Percentiles rank a stretch among this genome's conserved stretches.
Evolutionary conservation across 2,888 invertebrate species (phyloP).

Genomic region (Athripsodes cinereus): DNA sequence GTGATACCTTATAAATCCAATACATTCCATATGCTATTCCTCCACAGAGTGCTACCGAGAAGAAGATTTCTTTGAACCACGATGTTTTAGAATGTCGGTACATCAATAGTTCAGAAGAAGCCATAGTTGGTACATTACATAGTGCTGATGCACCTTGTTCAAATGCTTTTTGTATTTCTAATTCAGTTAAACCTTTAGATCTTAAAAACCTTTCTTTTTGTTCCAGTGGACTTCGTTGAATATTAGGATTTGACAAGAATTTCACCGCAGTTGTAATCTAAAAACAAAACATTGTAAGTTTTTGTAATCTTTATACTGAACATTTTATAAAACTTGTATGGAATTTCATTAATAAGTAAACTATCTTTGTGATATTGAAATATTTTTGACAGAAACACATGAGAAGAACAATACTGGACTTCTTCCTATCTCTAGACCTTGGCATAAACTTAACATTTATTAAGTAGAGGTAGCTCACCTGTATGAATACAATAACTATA

Average conservation of each 20-base stretch:
- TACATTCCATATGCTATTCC: conserved; percentile 73
- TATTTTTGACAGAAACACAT: background rate
- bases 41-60: conserved; percentile 68
- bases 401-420: too few relatives aligned
- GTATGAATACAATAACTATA: too few relatives aligned
- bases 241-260: conserved; percentile 82
- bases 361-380: background rate
- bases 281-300: conserved; percentile 27
- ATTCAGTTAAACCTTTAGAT: conserved; percentile 69
- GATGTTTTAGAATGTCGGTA: conserved; percentile 39
- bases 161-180: conserved; percentile 69
- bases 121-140: conserved; percentile 39
- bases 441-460: too few relatives aligned
- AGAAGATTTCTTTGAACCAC: conserved; percentile 61
- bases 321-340: background rate
- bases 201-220: conserved; percentile 76
- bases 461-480: too few relatives aligned
- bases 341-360: background rate
- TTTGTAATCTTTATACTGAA: background rate
- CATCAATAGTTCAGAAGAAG: conserved; percentile 42
- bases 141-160: conserved; percentile 51
- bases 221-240: conserved; percentile 65
- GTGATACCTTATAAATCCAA: conserved; percentile 70
- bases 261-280: conserved; percentile 81
- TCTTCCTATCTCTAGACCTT: too few relatives aligned